A percentile compares a stretch with the other conserved stretches of the same genome.
Conservation (phyloP, 2,888 invertebrate species). For the Folsomia manolachei region DNA sequence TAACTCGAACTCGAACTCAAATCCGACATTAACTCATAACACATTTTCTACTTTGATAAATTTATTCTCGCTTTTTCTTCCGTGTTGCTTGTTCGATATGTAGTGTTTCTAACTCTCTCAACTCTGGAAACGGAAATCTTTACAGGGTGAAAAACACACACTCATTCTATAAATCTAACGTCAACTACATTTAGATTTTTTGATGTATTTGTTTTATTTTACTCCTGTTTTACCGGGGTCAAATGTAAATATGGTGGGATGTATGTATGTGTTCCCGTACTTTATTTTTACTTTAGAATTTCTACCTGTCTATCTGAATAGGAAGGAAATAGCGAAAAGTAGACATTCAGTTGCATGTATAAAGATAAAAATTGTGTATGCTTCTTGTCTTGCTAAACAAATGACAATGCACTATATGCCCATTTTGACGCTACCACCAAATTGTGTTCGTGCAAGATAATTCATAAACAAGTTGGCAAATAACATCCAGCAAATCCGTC, state of each 20-base stretch:
- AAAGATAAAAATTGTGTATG: background rate
- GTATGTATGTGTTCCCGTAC: background rate
- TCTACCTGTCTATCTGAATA: too few relatives aligned
- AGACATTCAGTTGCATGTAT: background rate
- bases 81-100: background rate
- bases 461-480: background rate
- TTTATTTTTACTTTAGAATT: background rate
- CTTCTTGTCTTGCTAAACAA: background rate
- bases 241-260: background rate
- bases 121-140: too few relatives aligned
- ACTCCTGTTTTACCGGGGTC: background rate
- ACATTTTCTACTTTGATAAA: background rate
- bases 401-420: background rate
- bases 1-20: background rate
- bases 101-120: background rate
- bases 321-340: background rate
- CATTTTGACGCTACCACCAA: too few relatives aligned
- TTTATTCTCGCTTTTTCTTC: background rate
- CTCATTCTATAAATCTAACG: background rate
- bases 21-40: background rate
- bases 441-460: background rate
- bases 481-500: background rate
- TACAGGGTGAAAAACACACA: background rate
- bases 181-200: background rate
- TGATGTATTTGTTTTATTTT: background rate